A percentile compares a stretch with the other conserved stretches of the same genome.
Evolutionary conservation across 2,888 invertebrate species (phyloP).

Genomic region (Chironomus tentans): DNA sequence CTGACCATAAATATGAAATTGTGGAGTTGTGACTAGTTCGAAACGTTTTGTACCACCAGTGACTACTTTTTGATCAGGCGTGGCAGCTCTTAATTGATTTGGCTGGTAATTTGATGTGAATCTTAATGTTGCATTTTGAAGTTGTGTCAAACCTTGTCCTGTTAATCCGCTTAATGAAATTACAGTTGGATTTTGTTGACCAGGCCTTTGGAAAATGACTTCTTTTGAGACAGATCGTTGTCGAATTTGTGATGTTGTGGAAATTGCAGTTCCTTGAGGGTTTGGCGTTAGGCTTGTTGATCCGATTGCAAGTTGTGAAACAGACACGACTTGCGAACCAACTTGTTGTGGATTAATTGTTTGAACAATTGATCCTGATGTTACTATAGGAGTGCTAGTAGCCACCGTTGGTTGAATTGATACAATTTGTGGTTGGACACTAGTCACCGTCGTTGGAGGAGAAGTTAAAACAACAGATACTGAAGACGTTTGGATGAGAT

Average conservation of each 20-base stretch:
- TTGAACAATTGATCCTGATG: slow-evolving; percentile 39
- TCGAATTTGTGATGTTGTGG: slow-evolving; percentile 40
- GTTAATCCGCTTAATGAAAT: slow-evolving; percentile 40
- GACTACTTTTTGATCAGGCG: slow-evolving; percentile 31
- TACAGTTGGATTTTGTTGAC: slow-evolving; percentile 40
- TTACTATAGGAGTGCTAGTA: slow-evolving; percentile 32
- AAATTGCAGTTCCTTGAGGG: slow-evolving; percentile 38
- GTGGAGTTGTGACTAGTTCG: slow-evolving; percentile 38
- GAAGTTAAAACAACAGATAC: slow-evolving; percentile 42
- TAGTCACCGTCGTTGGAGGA: slow-evolving; percentile 38
- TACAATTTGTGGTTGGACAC: slow-evolving; percentile 37
- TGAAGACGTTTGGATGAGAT: slow-evolving; percentile 35
- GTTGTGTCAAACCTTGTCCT: slow-evolving; percentile 35
- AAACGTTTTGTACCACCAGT: slow-evolving; percentile 34
- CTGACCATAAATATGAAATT: slow-evolving; percentile 40
- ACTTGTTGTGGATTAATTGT: slow-evolving; percentile 37
- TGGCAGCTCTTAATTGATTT: slow-evolving; percentile 38
- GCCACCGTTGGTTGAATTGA: slow-evolving; percentile 38
- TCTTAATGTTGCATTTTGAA: slow-evolving; percentile 14
- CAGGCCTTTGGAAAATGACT: slow-evolving; percentile 39
- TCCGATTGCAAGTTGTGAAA: slow-evolving; percentile 42
- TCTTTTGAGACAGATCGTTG: slow-evolving; percentile 36
- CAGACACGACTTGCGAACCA: slow-evolving; percentile 41
- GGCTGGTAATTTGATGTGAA: slow-evolving; percentile 16
- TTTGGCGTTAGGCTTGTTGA: slow-evolving; percentile 37